Evolutionary conservation across 2,113 vertebrate genomes (phyloP), one percentile per base, ranked within the genome.

Genomic region (Microtus richardsoni): DNA sequence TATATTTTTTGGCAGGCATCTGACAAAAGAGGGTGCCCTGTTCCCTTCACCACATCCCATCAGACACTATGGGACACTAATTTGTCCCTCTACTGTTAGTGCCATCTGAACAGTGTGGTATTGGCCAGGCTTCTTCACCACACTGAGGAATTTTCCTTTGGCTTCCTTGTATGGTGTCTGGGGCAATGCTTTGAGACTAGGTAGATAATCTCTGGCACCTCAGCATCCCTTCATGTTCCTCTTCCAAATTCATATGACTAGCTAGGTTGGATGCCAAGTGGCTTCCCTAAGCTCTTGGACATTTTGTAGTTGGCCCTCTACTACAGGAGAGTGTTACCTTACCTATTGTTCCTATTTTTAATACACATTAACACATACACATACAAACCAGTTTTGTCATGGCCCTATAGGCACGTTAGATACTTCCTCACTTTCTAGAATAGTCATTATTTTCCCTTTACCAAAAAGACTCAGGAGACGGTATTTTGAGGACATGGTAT

Each of bases 401-500:
- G 82, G 24, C 26, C 0, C 68, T 77, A 13, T 60, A 91, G 94
- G 93, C 78, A 91, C 33, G 49, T 94, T 58, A 75, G 70, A 66
- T 2, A 58, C 1, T 41, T 95, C 36, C 39, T 94, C 84, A 88
- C 3, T 95, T 95, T 95, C 74, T 91, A 36, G 33, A 85, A 88
- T 62, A 90, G 79, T 64, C 78, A 13, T 86, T 88, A 79, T 89
- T 68, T 70, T 83, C 75, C 36, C 24, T n/a, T 19, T 86, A 83
- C n/a, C 17, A 89, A 64, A 75, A 4, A 54, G 62, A 77, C 41
- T 86, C 24, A 54, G 39, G 33, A 75, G 47, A 91, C 39, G 13
- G 52, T 64, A 88, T 58, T 77, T 96, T 77, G 39, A 92, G 82
- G 19, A 36, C 39, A 92, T 91, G 28, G 82, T 86, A n/a, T 95